Conservation (phyloP, 2,113 vertebrate genomes). For the Shinisaurus crocodilurus region DNA sequence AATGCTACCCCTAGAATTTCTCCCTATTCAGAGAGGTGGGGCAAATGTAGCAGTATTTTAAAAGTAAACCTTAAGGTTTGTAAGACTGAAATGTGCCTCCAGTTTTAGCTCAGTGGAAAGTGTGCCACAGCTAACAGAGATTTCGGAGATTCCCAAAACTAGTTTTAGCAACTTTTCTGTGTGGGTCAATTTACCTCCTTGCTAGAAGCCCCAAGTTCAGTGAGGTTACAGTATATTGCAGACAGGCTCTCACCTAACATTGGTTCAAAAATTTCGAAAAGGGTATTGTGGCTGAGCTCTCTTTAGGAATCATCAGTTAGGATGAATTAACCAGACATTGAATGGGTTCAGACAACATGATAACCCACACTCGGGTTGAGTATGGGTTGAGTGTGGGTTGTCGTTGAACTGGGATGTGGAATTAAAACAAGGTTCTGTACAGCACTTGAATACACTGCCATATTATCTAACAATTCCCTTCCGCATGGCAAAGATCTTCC, state of each 20-base stretch:
- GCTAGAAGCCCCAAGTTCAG: background rate
- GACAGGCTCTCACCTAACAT: background rate
- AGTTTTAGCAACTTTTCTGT: background rate
- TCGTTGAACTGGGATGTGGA: no score
- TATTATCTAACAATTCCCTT: background rate
- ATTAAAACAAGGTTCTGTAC: background rate
- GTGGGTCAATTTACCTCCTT: background rate
- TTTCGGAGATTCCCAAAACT: background rate
- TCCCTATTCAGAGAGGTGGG: background rate
- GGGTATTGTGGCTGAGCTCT: no score
- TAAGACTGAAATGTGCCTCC: background rate
- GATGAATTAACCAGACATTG: background rate
- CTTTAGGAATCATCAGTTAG: background rate
- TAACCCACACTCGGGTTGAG: no score
- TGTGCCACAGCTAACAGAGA: background rate
- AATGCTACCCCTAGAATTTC: background rate
- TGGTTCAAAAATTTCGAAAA: background rate
- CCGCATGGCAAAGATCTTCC: background rate
- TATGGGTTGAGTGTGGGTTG: no score
- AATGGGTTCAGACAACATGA: no score
- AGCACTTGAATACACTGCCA: background rate
- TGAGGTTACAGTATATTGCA: background rate
- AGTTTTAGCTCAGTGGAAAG: background rate
- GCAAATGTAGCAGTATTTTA: background rate
- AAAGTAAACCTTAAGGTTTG: background rate